phyloP scores from a whole-genome alignment of 2,113 vertebrate genomes.

The Ameiurus melas region DNA sequence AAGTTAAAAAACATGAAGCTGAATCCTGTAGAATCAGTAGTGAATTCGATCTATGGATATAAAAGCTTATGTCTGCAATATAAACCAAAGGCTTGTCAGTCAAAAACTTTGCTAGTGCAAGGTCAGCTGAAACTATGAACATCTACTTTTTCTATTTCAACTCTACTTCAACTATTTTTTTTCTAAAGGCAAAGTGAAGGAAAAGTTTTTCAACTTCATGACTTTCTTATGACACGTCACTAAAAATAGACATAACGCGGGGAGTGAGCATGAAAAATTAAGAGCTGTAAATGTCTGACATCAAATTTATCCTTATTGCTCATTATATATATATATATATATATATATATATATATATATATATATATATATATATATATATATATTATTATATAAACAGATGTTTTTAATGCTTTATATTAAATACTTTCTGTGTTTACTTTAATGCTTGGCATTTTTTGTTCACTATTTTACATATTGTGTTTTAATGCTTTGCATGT shows the following conservation, averaged over 20 bases:
- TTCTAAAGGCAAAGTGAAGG: not conserved
- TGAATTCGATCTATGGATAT: not conserved
- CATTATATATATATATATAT: too few species aligned
- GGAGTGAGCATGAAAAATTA: not conserved
- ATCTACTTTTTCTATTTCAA: not conserved
- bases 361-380: too few species aligned
- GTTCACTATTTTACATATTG: not conserved
- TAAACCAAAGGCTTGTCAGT: constrained; percentile 11
- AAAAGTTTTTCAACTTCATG: not conserved
- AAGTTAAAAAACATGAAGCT: constrained; percentile 8
- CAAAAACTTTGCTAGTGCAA: not conserved
- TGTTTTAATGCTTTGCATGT: not conserved
- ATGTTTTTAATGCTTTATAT: not conserved
- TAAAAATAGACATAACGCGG: not conserved
- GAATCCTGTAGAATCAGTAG: not conserved
- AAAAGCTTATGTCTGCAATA: not conserved
- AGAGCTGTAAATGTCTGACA: not conserved
- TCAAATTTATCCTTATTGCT: not conserved
- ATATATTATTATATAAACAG: not conserved
- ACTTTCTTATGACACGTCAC: not conserved
- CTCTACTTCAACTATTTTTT: not conserved
- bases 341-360: too few species aligned
- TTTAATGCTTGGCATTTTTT: not conserved
- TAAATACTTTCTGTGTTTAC: not conserved
- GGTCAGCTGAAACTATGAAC: constrained; percentile 1